phyloP scores from a whole-genome alignment of 2,113 vertebrate genomes.

The Malurus melanocephalus region DNA sequence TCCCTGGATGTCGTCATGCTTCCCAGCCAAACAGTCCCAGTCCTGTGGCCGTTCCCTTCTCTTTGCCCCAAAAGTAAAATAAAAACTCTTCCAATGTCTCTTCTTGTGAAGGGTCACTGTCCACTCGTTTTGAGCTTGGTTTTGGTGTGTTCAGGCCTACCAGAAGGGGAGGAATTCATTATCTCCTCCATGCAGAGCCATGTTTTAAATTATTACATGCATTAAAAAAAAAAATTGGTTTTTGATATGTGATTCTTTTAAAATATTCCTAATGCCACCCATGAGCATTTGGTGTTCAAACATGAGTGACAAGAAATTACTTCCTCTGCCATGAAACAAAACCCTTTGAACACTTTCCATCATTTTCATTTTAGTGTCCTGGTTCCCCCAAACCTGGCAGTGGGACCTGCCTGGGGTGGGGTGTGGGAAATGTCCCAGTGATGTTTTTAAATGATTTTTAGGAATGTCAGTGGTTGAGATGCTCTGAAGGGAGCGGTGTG shows the following conservation, averaged over 20 bases:
- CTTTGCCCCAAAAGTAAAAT: background rate
- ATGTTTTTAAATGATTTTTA: background rate
- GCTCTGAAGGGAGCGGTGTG: background rate
- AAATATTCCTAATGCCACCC: background rate
- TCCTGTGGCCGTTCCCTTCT: background rate
- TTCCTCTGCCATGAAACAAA: background rate
- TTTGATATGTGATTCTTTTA: background rate
- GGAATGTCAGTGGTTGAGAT: background rate
- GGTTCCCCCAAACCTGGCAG: background rate
- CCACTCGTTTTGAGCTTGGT: background rate
- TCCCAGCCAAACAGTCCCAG: conserved; percentile 28
- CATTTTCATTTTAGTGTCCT: background rate
- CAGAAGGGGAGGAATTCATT: background rate
- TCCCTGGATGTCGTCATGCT: conserved; percentile 58
- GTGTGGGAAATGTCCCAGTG: background rate
- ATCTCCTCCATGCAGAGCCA: background rate
- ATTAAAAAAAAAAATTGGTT: background rate
- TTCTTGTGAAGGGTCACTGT: background rate
- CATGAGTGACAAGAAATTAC: background rate
- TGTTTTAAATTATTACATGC: background rate
- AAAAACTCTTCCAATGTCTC: background rate
- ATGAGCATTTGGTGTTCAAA: background rate
- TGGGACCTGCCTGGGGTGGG: background rate
- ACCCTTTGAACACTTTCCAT: background rate
- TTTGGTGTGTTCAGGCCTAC: background rate